Percentiles rank a stretch among this genome's conserved stretches.
Conservation (phyloP, 2,113 vertebrate genomes). For the Tricholaema leucomelas region DNA sequence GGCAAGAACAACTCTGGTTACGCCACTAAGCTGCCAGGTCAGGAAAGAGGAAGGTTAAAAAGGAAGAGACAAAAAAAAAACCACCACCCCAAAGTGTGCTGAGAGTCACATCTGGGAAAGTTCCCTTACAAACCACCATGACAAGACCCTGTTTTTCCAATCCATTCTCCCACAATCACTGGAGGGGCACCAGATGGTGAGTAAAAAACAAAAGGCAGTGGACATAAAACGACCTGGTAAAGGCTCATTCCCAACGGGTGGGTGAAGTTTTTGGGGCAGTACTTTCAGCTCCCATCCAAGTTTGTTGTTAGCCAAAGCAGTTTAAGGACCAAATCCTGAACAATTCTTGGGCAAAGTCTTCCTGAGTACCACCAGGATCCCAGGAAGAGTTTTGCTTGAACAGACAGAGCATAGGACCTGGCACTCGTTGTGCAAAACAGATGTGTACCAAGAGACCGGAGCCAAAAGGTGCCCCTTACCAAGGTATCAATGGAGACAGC, state of each 20-base stretch:
- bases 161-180: not conserved
- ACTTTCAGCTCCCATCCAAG: not conserved
- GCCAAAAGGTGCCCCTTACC: not conserved
- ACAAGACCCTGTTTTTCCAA: not conserved
- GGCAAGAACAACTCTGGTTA: not conserved
- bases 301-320: not conserved
- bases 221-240: not conserved
- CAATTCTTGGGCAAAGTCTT: not conserved
- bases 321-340: not conserved
- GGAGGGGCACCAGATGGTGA: not conserved
- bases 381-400: not conserved
- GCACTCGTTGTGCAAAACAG: not conserved
- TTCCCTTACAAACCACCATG: not conserved
- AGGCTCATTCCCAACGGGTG: not conserved
- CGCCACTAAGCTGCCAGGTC: not conserved
- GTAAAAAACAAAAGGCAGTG: not conserved
- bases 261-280: not conserved
- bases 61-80: not conserved
- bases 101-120: constrained; percentile 2
- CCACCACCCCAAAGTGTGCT: not conserved
- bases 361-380: not conserved
- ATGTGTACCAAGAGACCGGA: not conserved
- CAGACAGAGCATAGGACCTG: not conserved
- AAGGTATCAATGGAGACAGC: not conserved
- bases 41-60: not conserved